Conservation (phyloP, 2,888 invertebrate genomes). For the Tenthredo distinguenda region DNA sequence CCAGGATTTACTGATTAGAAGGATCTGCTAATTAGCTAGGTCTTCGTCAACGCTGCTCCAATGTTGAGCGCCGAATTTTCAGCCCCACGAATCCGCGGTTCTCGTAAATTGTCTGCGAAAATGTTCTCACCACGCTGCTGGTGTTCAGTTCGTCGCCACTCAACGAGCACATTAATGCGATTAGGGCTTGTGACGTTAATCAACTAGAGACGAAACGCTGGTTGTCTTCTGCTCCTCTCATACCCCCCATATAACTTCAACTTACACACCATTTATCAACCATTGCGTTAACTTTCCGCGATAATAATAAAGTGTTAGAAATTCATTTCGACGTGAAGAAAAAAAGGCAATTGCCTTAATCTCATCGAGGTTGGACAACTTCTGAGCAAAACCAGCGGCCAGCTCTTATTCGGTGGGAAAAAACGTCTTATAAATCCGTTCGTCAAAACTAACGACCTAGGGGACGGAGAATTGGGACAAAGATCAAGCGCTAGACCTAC, state of each 20-base stretch:
- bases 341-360: neutral
- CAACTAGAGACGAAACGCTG: slow-evolving; percentile 24
- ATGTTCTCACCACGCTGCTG: neutral
- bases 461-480: neutral
- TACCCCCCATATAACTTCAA: neutral
- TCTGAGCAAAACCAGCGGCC: neutral
- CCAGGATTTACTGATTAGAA: slow-evolving; percentile 1
- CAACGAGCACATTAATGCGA: slow-evolving; percentile 23
- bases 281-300: neutral
- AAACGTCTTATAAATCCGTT: neutral
- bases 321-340: neutral
- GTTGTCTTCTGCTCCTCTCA: neutral
- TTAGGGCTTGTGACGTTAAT: slow-evolving; percentile 38
- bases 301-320: neutral
- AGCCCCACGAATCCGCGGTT: slow-evolving; percentile 1
- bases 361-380: neutral
- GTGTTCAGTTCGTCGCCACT: slow-evolving; percentile 13
- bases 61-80: neutral
- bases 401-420: neutral
- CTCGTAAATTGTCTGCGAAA: slow-evolving; percentile 23
- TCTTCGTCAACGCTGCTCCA: neutral
- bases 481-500: slow-evolving; percentile 78
- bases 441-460: slow-evolving; percentile 8
- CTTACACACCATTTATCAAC: slow-evolving; percentile 17
- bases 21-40: neutral